Conservation (phyloP, 2,113 vertebrate species). For the Mungos mungo region DNA sequence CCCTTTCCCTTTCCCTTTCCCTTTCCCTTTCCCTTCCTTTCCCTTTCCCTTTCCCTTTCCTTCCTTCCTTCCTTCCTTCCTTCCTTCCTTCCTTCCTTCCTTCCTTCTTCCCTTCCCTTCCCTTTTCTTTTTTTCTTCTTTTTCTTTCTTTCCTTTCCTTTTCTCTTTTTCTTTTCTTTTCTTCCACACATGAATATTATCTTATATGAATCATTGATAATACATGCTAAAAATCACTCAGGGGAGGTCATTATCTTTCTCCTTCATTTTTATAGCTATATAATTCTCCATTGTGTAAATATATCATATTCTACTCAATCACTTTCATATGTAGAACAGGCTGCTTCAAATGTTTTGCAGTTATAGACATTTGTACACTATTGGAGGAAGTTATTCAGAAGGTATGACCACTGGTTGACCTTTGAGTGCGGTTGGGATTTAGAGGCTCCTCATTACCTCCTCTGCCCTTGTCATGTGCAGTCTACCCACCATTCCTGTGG, state of each 20-base stretch:
- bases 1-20: accelerated
- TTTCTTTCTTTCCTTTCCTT: too few relatives aligned
- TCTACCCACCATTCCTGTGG: neutral
- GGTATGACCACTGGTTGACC: neutral
- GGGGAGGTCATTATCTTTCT: neutral
- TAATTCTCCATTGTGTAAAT: neutral
- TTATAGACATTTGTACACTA: neutral
- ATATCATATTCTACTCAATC: neutral
- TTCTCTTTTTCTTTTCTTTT: too few relatives aligned
- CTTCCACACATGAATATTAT: neutral
- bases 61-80: too few relatives aligned
- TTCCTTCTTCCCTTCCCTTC: accelerated
- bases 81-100: too few relatives aligned
- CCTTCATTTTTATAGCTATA: neutral
- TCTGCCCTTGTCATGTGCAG: neutral
- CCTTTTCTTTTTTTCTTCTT: too few relatives aligned
- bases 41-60: too few relatives aligned
- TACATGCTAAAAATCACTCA: neutral
- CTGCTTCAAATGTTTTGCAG: neutral
- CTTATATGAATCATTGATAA: neutral
- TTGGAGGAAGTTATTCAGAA: neutral
- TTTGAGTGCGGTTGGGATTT: neutral
- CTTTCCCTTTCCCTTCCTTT: too few relatives aligned
- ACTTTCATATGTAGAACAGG: neutral
- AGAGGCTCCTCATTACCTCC: neutral